These are phyloP conservation scores for Podarcis siculus DNA, from an alignment of 2,797 vertebrate genomes.

Conservation along the genomic window DNA sequence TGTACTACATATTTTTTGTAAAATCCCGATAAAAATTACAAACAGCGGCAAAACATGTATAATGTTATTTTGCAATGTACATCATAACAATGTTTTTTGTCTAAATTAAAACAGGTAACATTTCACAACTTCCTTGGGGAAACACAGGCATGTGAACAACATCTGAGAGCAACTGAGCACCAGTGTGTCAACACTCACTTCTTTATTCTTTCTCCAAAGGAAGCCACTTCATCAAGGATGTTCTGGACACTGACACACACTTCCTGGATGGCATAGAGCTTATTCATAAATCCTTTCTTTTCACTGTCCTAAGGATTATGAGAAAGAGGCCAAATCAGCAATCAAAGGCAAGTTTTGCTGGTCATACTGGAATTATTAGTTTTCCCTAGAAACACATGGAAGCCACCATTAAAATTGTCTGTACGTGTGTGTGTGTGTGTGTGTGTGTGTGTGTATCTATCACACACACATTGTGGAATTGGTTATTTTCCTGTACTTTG, in stretches of 20 bases:
- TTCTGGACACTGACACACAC: conserved; percentile 97
- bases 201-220: conserved; percentile 96
- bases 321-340: conserved; percentile 37
- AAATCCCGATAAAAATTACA: conserved; percentile 60
- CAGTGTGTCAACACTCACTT: conserved; percentile 86
- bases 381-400: not conserved
- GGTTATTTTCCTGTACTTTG: not conserved
- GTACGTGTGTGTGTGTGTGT: no score
- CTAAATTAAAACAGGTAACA: conserved; percentile 31
- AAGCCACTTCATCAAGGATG: conserved; percentile 95
- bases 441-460: no score
- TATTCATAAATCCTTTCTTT: conserved; percentile 98
- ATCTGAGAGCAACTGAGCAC: conserved; percentile 25
- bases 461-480: not conserved
- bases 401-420: not conserved
- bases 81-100: conserved; percentile 36
- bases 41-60: conserved; percentile 44
- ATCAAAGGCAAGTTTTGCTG: conserved; percentile 9
- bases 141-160: conserved; percentile 33
- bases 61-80: conserved; percentile 11
- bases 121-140: conserved; percentile 28
- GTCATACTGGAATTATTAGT: not conserved
- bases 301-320: conserved; percentile 89
- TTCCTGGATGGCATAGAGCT: conserved; percentile 98
- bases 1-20: conserved; percentile 57